phyloP scores from a whole-genome alignment of 2,888 invertebrate genomes.

The Andrena bicolor region DNA sequence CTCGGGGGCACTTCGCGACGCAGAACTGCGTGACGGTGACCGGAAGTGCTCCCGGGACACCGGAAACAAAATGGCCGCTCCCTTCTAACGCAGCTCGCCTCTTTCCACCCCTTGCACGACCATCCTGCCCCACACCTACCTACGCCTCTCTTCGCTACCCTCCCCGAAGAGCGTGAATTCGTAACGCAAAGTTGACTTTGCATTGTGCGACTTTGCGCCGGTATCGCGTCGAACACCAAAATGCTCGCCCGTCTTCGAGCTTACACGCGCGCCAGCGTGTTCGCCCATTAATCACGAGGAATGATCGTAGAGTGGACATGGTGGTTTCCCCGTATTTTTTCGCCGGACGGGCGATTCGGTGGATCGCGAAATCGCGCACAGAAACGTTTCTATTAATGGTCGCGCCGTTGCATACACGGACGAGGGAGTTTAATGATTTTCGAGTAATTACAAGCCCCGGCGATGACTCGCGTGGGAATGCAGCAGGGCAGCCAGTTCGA shows the following conservation, averaged over 20 bases:
- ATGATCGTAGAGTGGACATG: background rate
- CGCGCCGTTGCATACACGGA: conserved; percentile 28
- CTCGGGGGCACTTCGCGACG: conserved; percentile 78
- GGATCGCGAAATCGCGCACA: conserved; percentile 3
- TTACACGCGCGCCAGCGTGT: background rate
- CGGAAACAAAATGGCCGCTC: conserved; percentile 84
- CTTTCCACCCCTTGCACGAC: conserved; percentile 60
- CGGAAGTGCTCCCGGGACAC: conserved; percentile 84
- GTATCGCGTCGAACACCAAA: conserved; percentile 36
- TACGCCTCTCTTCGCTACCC: conserved; percentile 42
- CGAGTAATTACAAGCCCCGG: conserved; percentile 70
- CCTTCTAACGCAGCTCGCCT: conserved; percentile 60
- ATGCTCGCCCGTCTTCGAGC: conserved; percentile 29
- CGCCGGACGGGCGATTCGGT: background rate
- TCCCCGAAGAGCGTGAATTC: conserved; percentile 69
- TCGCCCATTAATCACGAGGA: background rate
- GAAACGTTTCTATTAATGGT: conserved; percentile 47
- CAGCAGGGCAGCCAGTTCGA: conserved; percentile 71
- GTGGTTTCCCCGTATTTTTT: background rate
- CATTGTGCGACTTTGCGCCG: conserved; percentile 73
- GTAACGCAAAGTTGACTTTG: conserved; percentile 77
- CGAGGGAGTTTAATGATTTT: conserved; percentile 72
- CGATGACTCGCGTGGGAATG: conserved; percentile 76
- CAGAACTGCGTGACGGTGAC: conserved; percentile 84
- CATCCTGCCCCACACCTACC: conserved; percentile 49